phyloP scores from a whole-genome alignment of 2,888 invertebrate genomes.

The Ophonus ardosiacus region DNA sequence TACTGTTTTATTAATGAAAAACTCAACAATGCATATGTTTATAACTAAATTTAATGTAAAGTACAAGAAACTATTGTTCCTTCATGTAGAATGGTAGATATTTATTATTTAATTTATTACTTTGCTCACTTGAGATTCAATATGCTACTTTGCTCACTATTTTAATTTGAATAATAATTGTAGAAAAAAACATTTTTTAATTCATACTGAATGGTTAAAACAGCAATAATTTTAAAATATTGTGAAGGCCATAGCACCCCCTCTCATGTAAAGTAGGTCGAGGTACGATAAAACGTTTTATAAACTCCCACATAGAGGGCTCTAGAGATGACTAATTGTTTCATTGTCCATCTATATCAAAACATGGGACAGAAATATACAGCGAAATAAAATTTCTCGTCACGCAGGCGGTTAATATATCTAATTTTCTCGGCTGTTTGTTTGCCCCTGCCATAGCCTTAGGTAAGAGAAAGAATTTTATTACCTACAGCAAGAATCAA shows the following conservation, averaged over 20 bases:
- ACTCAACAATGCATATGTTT: too few species aligned
- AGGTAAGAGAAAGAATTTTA: constrained; percentile 16
- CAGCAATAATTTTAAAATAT: not conserved
- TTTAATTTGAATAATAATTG: too few species aligned
- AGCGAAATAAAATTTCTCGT: not conserved
- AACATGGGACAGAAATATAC: not conserved
- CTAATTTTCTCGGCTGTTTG: not conserved
- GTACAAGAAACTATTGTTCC: too few species aligned
- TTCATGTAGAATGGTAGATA: too few species aligned
- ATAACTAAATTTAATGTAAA: too few species aligned
- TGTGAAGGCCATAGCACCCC: not conserved
- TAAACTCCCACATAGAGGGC: constrained; percentile 20
- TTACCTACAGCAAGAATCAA: not conserved
- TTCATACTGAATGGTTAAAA: too few species aligned
- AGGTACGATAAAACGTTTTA: constrained; percentile 52
- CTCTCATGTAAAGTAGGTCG: constrained; percentile 13
- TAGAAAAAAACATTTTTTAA: too few species aligned
- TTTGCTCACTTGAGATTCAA: too few species aligned
- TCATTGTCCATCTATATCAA: not conserved
- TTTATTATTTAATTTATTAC: too few species aligned
- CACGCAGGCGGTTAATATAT: constrained; percentile 17
- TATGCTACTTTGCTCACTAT: too few species aligned
- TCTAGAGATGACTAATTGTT: constrained; percentile 28
- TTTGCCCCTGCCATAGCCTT: not conserved
- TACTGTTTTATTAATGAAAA: too few species aligned